Evolutionary conservation across 2,888 invertebrate genomes (phyloP), one percentile per base, ranked within the genome.

Genomic region (Drosophila borealis): DNA sequence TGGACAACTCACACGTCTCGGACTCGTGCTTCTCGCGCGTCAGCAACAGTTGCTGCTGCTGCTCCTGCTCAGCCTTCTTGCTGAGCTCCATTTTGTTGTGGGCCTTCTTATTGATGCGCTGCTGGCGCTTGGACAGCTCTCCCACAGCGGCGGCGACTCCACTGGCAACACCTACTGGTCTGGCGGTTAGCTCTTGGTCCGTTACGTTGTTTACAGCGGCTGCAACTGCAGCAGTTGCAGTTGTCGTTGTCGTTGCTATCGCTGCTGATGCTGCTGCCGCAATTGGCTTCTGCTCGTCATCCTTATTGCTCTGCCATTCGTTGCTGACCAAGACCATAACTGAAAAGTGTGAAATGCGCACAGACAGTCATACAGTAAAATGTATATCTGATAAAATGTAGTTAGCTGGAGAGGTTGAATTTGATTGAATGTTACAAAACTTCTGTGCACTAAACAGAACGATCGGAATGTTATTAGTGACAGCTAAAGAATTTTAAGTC

Each of bases 301-400:
- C 83, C 74, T 90, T 82, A 69, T 88, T 89, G 51, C 76, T 89
- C 67, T 83, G 85, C 91, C 90, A 90, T 90, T 91, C 91, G 82
- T 88, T 92, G 78, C 89, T 90, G 81, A 90, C 92, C 87, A 92
- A 90, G 84, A 92, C 91, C 91, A 92, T 91, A 87, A 86, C 91
- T 91, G 70, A 21, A 59, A 71, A 17, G 37, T 36, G 71, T 37
- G 17, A 56, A 55, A 53, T 17, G 36, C 42, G 41, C 44, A 44
- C 21, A 45, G 46, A 54, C 37, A 57, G 53, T 64, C 46, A 57
- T 33, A 48, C 65, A 65, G 65, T 65, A 41, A 46, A 53, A 53
- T 41, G 14, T 36, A 56, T 48, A 45, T 51, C 42, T 34, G 53
- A 37, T 46, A 33, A 29, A 51, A 49, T 50, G 41, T 66, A 33